Evolutionary conservation across 2,113 vertebrate species (phyloP).

Genomic region (Scolopax mira): DNA sequence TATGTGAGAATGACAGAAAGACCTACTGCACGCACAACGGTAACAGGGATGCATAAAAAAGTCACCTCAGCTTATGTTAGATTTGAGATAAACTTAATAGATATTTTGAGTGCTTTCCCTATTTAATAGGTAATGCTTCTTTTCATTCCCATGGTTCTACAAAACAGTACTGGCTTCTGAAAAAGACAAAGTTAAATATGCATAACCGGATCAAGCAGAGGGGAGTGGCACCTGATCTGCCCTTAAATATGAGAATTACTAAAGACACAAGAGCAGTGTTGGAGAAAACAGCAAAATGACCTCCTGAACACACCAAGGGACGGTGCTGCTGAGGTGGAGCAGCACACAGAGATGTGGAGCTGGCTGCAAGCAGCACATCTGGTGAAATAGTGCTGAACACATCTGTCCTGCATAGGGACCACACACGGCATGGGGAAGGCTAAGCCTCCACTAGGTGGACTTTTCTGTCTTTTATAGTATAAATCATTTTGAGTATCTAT

Average conservation of each 20-base stretch:
- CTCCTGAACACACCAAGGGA: neutral
- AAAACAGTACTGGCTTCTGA: neutral
- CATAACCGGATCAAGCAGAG: accelerated
- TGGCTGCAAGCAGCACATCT: neutral
- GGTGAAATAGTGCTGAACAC: neutral
- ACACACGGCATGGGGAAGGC: neutral
- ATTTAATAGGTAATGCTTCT: neutral
- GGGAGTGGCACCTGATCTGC: neutral
- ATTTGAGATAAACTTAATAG: neutral
- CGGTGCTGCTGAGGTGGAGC: accelerated
- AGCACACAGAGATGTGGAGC: neutral
- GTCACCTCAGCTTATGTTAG: neutral
- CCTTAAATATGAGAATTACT: neutral
- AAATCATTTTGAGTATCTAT: accelerated
- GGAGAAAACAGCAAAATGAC: neutral
- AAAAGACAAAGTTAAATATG: neutral
- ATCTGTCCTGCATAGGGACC: neutral
- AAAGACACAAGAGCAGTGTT: neutral
- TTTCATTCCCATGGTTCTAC: neutral
- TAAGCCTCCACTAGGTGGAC: neutral
- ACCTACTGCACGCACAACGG: neutral
- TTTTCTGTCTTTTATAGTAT: neutral
- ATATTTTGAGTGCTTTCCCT: neutral
- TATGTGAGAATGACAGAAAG: neutral
- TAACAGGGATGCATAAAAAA: neutral